phyloP scores from a whole-genome alignment of 2,797 vertebrate species.

The Crocidura indochinensis region DNA sequence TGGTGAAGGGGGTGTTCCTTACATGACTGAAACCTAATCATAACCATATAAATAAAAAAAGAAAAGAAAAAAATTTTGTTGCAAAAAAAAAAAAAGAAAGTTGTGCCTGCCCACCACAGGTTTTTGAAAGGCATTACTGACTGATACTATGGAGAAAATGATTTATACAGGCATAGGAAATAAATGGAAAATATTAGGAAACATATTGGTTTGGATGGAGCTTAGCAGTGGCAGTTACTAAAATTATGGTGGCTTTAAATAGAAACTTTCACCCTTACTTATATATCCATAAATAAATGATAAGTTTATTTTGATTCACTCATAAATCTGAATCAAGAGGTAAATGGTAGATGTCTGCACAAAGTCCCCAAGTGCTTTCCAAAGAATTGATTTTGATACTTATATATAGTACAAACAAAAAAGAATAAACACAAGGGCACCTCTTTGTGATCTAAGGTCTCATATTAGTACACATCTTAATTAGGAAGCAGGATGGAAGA shows the following conservation, averaged over 20 bases:
- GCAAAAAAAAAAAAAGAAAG: too few relatives aligned
- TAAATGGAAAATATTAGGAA: background rate
- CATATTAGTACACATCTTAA: too few relatives aligned
- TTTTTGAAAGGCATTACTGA: background rate
- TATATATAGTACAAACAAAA: background rate
- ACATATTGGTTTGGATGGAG: background rate
- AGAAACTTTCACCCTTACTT: constrained; percentile 7
- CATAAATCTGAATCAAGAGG: background rate
- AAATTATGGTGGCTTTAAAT: background rate
- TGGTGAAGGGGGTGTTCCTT: too few relatives aligned
- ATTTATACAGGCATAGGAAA: background rate
- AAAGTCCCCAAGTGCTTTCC: background rate
- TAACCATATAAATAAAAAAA: too few relatives aligned
- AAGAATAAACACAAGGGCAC: background rate
- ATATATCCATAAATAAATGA: too few relatives aligned
- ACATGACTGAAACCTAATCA: too few relatives aligned
- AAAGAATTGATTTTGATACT: background rate
- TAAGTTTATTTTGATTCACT: background rate
- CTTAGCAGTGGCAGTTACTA: background rate
- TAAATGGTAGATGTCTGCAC: background rate
- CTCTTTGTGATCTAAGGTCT: background rate
- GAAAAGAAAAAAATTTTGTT: too few relatives aligned
- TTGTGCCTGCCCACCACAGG: background rate
- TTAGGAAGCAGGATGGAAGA: background rate
- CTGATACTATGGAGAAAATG: background rate